Percentiles rank a stretch among this genome's conserved stretches.
These are phyloP conservation scores for Electrophaes corylata DNA, from an alignment of 2,888 invertebrate species.

Conservation along the genomic window DNA sequence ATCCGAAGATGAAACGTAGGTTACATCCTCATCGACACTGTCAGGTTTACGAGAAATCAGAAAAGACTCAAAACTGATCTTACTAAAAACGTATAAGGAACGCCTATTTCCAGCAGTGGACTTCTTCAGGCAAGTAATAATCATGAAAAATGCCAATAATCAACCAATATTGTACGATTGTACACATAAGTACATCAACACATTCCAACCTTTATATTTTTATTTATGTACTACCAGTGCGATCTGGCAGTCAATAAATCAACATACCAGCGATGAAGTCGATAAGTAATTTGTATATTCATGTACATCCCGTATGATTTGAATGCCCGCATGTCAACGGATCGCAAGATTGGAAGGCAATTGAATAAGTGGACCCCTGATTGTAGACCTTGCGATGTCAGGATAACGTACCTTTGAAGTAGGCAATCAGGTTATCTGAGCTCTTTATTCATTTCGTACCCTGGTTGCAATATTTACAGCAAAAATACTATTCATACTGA, in stretches of 20 bases:
- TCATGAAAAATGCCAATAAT: background rate
- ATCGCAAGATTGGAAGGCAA: constrained; percentile 48
- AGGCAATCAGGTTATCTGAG: constrained; percentile 37
- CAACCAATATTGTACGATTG: constrained; percentile 2
- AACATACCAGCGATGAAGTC: constrained; percentile 48
- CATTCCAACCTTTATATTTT: constrained; percentile 13
- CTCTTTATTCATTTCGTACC: constrained; percentile 14
- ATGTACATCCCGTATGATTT: constrained; percentile 55
- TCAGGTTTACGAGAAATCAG: too few relatives aligned
- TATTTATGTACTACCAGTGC: constrained; percentile 17
- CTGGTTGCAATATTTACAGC: constrained; percentile 3
- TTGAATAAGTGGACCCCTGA: constrained; percentile 52
- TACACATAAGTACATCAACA: constrained; percentile 6
- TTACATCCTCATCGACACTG: too few relatives aligned
- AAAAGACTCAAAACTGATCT: too few relatives aligned
- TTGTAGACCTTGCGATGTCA: constrained; percentile 43
- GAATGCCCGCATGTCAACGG: constrained; percentile 56
- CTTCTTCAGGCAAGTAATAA: too few relatives aligned
- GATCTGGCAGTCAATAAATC: constrained; percentile 50
- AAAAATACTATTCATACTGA: background rate
- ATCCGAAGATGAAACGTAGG: too few relatives aligned
- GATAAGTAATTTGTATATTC: constrained; percentile 62
- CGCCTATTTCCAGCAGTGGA: too few relatives aligned
- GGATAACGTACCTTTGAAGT: constrained; percentile 38
- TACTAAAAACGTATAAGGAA: too few relatives aligned